Conservation (phyloP, 2,888 invertebrate species). For the Sericinus montela region DNA sequence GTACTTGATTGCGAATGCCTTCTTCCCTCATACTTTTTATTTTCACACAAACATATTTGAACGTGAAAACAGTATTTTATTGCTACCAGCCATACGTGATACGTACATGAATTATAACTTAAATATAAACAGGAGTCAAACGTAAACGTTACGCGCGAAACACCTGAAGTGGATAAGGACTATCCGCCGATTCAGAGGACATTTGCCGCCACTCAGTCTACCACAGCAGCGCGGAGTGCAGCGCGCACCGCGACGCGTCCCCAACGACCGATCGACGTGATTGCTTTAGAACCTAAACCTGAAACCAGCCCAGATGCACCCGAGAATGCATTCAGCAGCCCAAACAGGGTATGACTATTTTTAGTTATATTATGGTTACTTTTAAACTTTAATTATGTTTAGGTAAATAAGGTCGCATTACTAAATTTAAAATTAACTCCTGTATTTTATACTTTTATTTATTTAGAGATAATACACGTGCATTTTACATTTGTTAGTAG, state of each 20-base stretch:
- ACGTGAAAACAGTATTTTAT: no score
- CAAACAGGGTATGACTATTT: slow-evolving; percentile 76
- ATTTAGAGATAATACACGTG: no score
- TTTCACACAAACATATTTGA: no score
- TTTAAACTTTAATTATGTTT: no score
- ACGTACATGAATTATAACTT: no score
- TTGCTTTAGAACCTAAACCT: slow-evolving; percentile 76
- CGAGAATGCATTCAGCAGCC: slow-evolving; percentile 80
- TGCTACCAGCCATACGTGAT: no score
- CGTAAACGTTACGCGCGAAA: slow-evolving; percentile 48
- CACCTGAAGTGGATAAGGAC: slow-evolving; percentile 59
- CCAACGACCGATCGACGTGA: slow-evolving; percentile 76
- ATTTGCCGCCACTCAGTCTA: slow-evolving; percentile 26
- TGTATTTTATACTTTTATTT: no score
- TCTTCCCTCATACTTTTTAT: no score
- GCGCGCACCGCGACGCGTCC: slow-evolving; percentile 50
- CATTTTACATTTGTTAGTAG: no score
- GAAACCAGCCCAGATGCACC: slow-evolving; percentile 67
- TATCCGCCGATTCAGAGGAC: slow-evolving; percentile 34
- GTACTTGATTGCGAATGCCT: no score
- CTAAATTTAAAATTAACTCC: no score
- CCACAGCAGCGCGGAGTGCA: slow-evolving; percentile 34
- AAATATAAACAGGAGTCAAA: slow-evolving; percentile 46
- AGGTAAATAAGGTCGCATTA: neutral
- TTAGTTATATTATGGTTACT: no score